Evolutionary conservation across 2,888 invertebrate species (phyloP).

Genomic region (Volucella bombylans): DNA sequence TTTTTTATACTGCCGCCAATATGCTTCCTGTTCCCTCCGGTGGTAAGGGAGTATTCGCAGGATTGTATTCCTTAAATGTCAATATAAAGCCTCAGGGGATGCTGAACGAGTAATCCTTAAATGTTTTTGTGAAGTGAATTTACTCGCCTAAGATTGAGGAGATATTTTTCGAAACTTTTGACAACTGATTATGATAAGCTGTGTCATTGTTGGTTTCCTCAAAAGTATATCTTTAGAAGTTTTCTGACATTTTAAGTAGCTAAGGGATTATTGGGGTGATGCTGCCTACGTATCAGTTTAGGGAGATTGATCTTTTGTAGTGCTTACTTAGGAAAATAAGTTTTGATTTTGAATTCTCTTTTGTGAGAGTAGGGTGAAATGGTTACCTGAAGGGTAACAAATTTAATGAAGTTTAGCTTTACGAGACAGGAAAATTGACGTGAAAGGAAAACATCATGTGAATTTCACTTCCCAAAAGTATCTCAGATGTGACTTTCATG

Average conservation of each 20-base stretch:
- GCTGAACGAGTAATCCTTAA: neutral
- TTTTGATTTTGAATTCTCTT: too few species aligned
- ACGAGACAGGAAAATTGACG: too few species aligned
- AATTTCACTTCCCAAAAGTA: too few species aligned
- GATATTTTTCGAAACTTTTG: constrained; percentile 16
- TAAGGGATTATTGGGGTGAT: neutral
- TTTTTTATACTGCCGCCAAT: neutral
- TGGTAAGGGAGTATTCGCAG: neutral
- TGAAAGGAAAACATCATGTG: too few species aligned
- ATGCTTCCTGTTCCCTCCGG: constrained; percentile 6
- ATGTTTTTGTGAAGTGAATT: neutral
- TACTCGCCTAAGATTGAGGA: neutral
- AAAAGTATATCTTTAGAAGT: neutral
- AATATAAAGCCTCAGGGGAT: constrained; percentile 1
- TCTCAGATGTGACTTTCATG: too few species aligned
- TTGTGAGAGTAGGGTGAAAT: too few species aligned
- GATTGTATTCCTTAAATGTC: neutral
- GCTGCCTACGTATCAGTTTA: too few species aligned
- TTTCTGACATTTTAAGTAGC: neutral
- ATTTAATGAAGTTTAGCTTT: too few species aligned
- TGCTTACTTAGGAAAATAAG: too few species aligned
- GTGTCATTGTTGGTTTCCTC: neutral
- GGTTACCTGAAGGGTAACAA: too few species aligned
- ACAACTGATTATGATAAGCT: constrained; percentile 34
- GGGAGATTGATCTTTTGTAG: too few species aligned